Base-by-base conservation (phyloP, 2,888 invertebrate species). In the Bombylius major region DNA sequence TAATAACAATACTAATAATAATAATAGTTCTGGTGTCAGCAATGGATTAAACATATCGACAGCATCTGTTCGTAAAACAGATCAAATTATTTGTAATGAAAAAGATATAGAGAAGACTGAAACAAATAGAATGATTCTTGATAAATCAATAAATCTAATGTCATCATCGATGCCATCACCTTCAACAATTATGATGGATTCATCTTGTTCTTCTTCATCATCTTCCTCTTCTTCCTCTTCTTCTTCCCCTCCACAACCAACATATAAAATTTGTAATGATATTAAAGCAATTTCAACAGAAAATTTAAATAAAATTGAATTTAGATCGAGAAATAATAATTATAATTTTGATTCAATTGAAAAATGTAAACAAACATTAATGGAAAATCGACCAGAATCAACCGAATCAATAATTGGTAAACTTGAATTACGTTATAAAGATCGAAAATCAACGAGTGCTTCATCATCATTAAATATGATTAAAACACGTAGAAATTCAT, bases 51-150 rank as follows among this genome's bases (percentile, higher is more conserved):
- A 42, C 12, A 42, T 42, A 42, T 45, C 32, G 34, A 54, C 62
- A 69, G 47, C 79, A 78, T 60, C 73, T 71, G 59, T 79, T 79
- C 48, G 74, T 80, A 51, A 80, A 80, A 11, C 80, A 80, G 14
- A 80, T 80, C 51, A 78, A 79, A 64, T 74, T 11, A 11, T 23
- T 23, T 23, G 1, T 23, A 23, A 23, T 23, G 23, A 23, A 23
- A 23, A 23, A 23, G 23, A 23, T 2, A 23, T 23, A 23, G 23
- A 23, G 23, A 23, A 23, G 23, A 23, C 23, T 23, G 23, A 23
- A 23, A 23, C 3, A 23, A 23, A 23, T 23, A 3, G 23, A 23
- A 23, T 23, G 23, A 23, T 23, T 23, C 23, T 23, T 23, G 23
- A 23, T 23, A 23, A 23, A 23, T 23, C 23, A 23, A 23, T 3